Conservation (phyloP, 1,140 invertebrate genomes). For the Calliopsis andreniformis region DNA sequence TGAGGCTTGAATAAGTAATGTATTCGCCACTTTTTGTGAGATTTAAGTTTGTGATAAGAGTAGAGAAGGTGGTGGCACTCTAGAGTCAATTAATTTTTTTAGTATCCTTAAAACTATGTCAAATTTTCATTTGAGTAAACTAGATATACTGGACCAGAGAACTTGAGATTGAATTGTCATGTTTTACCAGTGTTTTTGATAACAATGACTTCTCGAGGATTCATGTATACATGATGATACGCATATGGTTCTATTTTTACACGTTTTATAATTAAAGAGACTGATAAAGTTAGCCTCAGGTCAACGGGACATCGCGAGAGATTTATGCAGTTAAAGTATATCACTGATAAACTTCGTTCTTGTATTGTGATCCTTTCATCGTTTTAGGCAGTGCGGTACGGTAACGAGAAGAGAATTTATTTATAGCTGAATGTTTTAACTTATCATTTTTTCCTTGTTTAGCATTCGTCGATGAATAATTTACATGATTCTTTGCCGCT, state of each 20-base stretch:
- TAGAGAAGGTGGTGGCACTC: too few relatives aligned
- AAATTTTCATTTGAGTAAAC: too few relatives aligned
- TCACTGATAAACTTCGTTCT: not conserved
- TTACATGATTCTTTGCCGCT: not conserved
- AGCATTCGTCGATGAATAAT: slow-evolving; percentile 1
- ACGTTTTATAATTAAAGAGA: not conserved
- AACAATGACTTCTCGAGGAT: too few relatives aligned
- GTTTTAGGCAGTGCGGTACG: not conserved
- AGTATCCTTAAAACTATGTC: too few relatives aligned
- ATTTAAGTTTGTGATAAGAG: too few relatives aligned
- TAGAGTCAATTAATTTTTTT: too few relatives aligned
- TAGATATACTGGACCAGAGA: too few relatives aligned
- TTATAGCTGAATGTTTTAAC: not conserved
- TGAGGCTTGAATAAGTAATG: too few relatives aligned
- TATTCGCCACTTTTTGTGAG: too few relatives aligned
- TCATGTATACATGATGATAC: not conserved
- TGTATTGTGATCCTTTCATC: not conserved
- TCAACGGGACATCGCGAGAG: not conserved
- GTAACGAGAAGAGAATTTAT: not conserved
- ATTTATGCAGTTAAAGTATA: too few relatives aligned
- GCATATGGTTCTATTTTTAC: not conserved
- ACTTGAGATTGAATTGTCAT: too few relatives aligned
- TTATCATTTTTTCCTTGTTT: not conserved
- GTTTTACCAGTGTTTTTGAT: too few relatives aligned
- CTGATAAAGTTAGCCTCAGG: not conserved